Base-by-base conservation (phyloP, 2,113 vertebrate genomes). In the Oryzias javanicus region DNA sequence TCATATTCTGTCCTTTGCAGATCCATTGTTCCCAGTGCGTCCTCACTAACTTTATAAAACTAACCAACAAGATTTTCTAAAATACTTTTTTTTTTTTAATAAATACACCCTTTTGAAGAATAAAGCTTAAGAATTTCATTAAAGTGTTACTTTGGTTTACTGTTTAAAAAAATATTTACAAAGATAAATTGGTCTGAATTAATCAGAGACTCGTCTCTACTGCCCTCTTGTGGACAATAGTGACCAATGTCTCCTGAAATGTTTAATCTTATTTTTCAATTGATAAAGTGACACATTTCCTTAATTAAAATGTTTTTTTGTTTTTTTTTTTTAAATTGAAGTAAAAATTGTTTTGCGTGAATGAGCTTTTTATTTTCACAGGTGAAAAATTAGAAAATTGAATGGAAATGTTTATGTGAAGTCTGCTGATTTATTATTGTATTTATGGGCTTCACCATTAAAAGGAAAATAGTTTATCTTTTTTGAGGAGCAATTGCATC, bases 1-100 rank as follows among this genome's bases (percentile, higher is more conserved):
- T 76, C 76, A 81, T 68, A 76, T 66, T 76, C 50, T 78, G 75
- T 70, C 60, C 63, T 83, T 49, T 62, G 48, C 40, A 49, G 50
- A 5, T 13, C 76, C 46, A 84, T 83, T 88, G 85, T 79, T 84
- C 53, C 40, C 14, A 12, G 2, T 55, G 45, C 46, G 65, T 58
- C 72, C 65, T 70, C 49, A 52, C 27, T 6, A 42, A 64, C 17
- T 5, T 19, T 16, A 15, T 51, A 44, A 29, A 49, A 3, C 15
- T 47, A 24, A 49, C 15, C 1, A 40, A 0, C 8, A 35, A 12
- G 2, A 12, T 35, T 35, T 35, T 35, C 10, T 35, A 12, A 12
- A 35, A 35, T 1, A 35, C 8, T 35, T 35, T 35, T 35, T 35
- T 8, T n/a, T 29, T 29, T 42, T 1, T 14, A n/a, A 24, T 14